These are phyloP conservation scores for Apodemia hepburni DNA, from an alignment of 2,888 invertebrate genomes.

Conservation along the genomic window DNA sequence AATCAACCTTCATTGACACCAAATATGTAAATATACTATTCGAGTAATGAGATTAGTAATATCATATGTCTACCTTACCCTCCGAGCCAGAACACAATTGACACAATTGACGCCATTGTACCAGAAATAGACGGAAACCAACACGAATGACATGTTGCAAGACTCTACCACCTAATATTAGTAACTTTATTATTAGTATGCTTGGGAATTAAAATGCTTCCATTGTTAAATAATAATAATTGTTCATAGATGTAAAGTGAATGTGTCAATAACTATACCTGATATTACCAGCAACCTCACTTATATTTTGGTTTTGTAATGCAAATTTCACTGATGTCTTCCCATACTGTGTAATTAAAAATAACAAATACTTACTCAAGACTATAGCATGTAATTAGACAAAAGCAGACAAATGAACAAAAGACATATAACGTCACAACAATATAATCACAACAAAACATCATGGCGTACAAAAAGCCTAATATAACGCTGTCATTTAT, in stretches of 20 bases:
- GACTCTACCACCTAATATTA: too few species aligned
- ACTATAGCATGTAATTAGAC: background rate
- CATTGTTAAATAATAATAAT: background rate
- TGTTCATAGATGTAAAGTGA: background rate
- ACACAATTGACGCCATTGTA: too few species aligned
- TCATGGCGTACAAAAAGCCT: background rate
- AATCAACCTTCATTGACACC: too few species aligned
- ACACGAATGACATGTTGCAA: too few species aligned
- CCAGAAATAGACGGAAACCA: too few species aligned
- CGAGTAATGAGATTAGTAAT: too few species aligned
- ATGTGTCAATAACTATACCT: background rate
- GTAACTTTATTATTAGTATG: too few species aligned
- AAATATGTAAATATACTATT: too few species aligned
- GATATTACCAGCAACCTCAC: background rate
- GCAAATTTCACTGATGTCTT: background rate
- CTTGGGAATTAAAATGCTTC: background rate
- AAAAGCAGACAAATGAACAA: slow-evolving; percentile 10
- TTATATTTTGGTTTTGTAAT: background rate
- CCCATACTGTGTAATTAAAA: slow-evolving; percentile 1
- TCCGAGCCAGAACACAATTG: too few species aligned
- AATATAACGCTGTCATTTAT: background rate
- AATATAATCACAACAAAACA: slow-evolving; percentile 7
- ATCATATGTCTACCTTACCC: too few species aligned
- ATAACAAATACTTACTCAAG: slow-evolving; percentile 5
- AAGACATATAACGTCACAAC: slow-evolving; percentile 11